Conservation (phyloP, 2,888 invertebrate genomes). For the Lathronympha strigana region DNA sequence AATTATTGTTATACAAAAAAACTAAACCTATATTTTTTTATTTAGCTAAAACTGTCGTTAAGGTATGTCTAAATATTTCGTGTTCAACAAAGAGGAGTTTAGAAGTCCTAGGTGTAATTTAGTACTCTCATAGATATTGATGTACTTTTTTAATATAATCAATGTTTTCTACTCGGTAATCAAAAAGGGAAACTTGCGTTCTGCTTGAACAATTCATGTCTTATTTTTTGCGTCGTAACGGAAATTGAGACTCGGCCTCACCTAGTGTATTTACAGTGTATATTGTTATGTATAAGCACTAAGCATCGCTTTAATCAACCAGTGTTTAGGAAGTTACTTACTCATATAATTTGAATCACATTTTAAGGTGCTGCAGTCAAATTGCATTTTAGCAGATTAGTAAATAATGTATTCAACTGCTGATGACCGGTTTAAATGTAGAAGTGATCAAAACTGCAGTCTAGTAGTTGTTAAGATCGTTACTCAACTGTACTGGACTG, state of each 20-base stretch:
- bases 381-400: neutral
- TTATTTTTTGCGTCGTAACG: constrained; percentile 33
- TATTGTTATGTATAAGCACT: constrained; percentile 29
- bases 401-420: neutral
- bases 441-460: neutral
- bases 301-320: neutral
- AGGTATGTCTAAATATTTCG: constrained; percentile 73
- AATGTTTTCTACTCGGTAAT: constrained; percentile 38
- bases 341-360: neutral
- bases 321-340: neutral
- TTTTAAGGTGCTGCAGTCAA: neutral
- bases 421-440: neutral
- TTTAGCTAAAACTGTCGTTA: constrained; percentile 78
- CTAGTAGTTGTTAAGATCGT: constrained; percentile 4
- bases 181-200: constrained; percentile 14
- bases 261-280: constrained; percentile 42
- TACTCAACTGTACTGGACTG: neutral
- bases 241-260: constrained; percentile 35
- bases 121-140: constrained; percentile 63
- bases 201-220: constrained; percentile 25
- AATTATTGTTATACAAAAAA: constrained; percentile 71
- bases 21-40: constrained; percentile 80
- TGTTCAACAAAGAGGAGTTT: constrained; percentile 76
- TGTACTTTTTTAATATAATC: constrained; percentile 57
- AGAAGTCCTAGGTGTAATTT: constrained; percentile 66